Evolutionary conservation across 53 echinoderm and acorn worm species (phyloP), one percentile per base, ranked within the genome.

Genomic region (Mesocentrotus franciscanus): DNA sequence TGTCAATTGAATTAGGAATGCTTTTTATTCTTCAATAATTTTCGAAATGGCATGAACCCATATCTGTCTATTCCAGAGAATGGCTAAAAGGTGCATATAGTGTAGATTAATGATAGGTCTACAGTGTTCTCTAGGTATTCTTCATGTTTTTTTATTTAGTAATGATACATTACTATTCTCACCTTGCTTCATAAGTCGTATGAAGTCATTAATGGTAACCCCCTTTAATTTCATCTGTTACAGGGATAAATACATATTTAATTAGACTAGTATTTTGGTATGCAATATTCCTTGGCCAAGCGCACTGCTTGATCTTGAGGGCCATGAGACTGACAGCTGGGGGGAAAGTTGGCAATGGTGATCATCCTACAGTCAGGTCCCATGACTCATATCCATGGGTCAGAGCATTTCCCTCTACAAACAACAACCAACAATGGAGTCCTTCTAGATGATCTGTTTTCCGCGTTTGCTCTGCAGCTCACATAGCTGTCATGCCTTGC

Each of bases 311-410:
- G 20, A 6, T 16, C 3, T 16, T 64, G 17, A 81, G 36, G 81
- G 81, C 29, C 58, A 60, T 27, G 13, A n/a, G 14, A 60, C n/a
- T 81, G 81, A 81, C 81, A 81, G 39, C 81, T 81, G 81, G 81
- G 81, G 64, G 36, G 20, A 39, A 42, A 22, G 81, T 81, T 42
- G 42, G 81, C 81, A 81, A 42, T 76, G 76, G 29, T 39, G 20
- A 81, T 81, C 10, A 32, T 74, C 74, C 12, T 74, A 30, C 36
- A 81, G 81, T 17, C 57, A 91, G 61, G 90, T 93, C 20, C 61
- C 78, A 35, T 93, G 93, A 93, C 81, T 93, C 93, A 93, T 81
- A 62, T 93, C 93, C 81, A 93, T 93, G 93, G 93, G 93, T 93
- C 93, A 93, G 58, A 93, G 83, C 81, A 1, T 93, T 93, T 93